phyloP scores from a whole-genome alignment of 2,888 invertebrate genomes.

The Ornithoptera priamus region DNA sequence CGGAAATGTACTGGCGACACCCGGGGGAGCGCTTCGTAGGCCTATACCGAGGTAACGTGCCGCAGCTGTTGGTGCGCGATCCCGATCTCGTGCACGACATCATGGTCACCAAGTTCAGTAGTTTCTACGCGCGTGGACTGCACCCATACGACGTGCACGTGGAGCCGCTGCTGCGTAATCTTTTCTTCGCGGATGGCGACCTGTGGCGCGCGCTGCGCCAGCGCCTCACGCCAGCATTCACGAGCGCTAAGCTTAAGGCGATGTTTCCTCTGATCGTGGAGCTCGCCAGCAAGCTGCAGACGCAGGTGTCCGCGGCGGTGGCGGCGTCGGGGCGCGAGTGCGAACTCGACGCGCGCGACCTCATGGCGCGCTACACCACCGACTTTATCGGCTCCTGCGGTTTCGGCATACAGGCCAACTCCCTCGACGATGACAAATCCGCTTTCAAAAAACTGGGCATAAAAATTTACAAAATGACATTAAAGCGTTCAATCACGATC shows the following conservation, averaged over 20 bases:
- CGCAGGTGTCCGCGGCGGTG: constrained; percentile 34
- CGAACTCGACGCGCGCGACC: constrained; percentile 54
- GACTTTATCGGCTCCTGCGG: constrained; percentile 44
- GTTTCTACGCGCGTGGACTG: constrained; percentile 50
- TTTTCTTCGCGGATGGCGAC: constrained; percentile 61
- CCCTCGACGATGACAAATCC: constrained; percentile 52
- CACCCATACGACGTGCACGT: constrained; percentile 44
- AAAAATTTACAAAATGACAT: constrained; percentile 43
- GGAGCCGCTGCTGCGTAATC: constrained; percentile 52
- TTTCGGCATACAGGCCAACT: constrained; percentile 56
- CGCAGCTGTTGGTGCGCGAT: neutral
- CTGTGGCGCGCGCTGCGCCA: constrained; percentile 51
- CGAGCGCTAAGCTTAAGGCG: constrained; percentile 55
- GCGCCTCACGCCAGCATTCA: constrained; percentile 51
- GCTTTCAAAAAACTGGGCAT: constrained; percentile 53
- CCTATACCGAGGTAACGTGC: neutral
- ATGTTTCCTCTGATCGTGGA: constrained; percentile 61
- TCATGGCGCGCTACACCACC: constrained; percentile 55
- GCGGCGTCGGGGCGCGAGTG: constrained; percentile 37
- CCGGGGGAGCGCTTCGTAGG: neutral
- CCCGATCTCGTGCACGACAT: neutral
- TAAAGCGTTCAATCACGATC: constrained; percentile 37
- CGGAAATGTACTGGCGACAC: neutral
- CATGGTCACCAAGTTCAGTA: constrained; percentile 42
- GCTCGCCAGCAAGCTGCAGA: constrained; percentile 51